Evolutionary conservation across 2,888 invertebrate species (phyloP).

Genomic region (Agrochola circellaris): DNA sequence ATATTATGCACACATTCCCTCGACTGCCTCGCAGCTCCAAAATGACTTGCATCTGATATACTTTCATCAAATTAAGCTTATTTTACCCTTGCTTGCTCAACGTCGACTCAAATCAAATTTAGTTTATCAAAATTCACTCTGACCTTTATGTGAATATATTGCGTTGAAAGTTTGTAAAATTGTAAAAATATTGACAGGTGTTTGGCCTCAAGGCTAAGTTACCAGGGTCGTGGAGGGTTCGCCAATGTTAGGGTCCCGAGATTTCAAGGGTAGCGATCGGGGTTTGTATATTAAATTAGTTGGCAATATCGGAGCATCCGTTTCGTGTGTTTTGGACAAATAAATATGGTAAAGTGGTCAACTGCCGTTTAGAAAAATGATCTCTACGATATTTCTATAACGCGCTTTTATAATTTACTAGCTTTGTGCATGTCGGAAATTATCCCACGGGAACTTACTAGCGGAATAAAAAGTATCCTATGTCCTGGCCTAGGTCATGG

Average conservation of each 20-base stretch:
- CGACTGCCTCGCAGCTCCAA: background rate
- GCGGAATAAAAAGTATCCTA: too few relatives aligned
- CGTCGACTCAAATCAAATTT: conserved; percentile 47
- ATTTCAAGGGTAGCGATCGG: conserved; percentile 45
- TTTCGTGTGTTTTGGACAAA: conserved; percentile 16
- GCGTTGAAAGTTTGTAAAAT: conserved; percentile 46
- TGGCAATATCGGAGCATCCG: conserved; percentile 12
- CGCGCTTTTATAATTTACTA: too few relatives aligned
- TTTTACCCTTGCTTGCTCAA: conserved; percentile 20
- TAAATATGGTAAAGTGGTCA: background rate
- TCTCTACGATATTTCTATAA: background rate
- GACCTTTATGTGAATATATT: conserved; percentile 56
- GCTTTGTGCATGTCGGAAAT: too few relatives aligned
- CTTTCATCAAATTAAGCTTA: conserved; percentile 50
- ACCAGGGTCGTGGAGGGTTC: conserved; percentile 25
- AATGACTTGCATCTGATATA: conserved; percentile 48
- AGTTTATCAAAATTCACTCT: conserved; percentile 38
- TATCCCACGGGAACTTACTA: too few relatives aligned
- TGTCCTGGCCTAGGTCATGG: too few relatives aligned
- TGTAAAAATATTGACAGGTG: conserved; percentile 60
- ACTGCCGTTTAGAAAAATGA: background rate
- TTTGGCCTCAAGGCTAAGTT: conserved; percentile 39
- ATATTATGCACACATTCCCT: conserved; percentile 6
- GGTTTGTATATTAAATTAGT: conserved; percentile 44
- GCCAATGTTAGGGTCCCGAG: conserved; percentile 25